A percentile compares a stretch with the other conserved stretches of the same genome.
phyloP scores from a whole-genome alignment of 2,888 invertebrate species.

The Lithophane ornitopus region DNA sequence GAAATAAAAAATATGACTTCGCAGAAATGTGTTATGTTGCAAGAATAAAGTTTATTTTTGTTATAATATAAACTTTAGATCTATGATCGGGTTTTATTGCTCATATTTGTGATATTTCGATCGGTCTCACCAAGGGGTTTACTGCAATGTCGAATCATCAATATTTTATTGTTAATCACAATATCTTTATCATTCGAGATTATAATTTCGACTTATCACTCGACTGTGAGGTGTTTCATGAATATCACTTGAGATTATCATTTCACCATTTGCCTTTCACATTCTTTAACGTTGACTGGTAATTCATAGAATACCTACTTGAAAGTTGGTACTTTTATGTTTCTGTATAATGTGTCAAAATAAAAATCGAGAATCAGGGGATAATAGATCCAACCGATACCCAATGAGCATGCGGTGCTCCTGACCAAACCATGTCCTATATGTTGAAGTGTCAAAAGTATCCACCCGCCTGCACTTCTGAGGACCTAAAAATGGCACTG shows the following conservation, averaged over 20 bases:
- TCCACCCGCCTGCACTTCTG: too few species aligned
- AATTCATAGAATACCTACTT: not conserved
- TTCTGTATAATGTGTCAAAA: too few species aligned
- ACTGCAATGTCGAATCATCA: not conserved
- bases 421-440: too few species aligned
- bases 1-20: constrained; percentile 61
- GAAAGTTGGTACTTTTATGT: not conserved
- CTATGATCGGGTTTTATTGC: constrained; percentile 13
- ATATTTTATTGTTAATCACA: not conserved
- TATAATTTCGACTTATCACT: constrained; percentile 6
- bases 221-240: not conserved
- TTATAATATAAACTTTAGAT: constrained; percentile 30
- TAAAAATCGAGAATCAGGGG: too few species aligned
- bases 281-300: not conserved
- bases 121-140: too few species aligned
- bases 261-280: constrained; percentile 36
- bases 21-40: constrained; percentile 46
- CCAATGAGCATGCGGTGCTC: too few species aligned
- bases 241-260: constrained; percentile 5
- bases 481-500: too few species aligned
- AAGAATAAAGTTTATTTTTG: constrained; percentile 53
- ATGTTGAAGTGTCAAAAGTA: too few species aligned
- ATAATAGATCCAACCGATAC: too few species aligned
- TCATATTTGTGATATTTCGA: not conserved
- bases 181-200: constrained; percentile 4